A percentile compares a stretch with the other conserved stretches of the same genome.
Conservation (phyloP, 2,888 invertebrate genomes). For the Sinotaia quadrata region DNA sequence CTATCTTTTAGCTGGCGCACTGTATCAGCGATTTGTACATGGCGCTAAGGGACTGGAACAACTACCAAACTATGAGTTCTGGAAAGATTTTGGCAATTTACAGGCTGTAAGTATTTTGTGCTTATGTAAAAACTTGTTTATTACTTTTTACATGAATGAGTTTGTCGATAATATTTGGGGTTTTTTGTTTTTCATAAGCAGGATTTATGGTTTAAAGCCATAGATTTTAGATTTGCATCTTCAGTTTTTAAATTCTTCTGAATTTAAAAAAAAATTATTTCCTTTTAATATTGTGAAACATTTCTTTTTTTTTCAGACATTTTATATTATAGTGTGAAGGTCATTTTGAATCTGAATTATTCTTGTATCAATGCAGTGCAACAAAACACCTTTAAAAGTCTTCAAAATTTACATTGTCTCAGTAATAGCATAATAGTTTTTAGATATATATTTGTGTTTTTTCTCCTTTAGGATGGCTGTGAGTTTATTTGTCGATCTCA, state of each 20-base stretch:
- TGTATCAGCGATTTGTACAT: constrained; percentile 69
- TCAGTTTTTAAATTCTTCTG: no score
- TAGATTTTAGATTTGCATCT: no score
- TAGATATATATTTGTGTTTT: neutral
- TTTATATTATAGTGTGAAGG: no score
- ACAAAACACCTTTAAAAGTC: no score
- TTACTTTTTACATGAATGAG: neutral
- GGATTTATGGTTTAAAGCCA: no score
- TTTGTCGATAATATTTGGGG: neutral
- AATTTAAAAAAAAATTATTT: no score
- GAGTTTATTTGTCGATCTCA: constrained; percentile 68
- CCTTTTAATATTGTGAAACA: no score
- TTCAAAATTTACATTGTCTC: no score
- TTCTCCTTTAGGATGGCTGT: constrained; percentile 69
- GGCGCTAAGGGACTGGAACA: constrained; percentile 72
- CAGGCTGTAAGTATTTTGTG: constrained; percentile 66
- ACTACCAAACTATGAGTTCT: constrained; percentile 72
- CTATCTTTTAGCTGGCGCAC: constrained; percentile 69
- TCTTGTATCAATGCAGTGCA: no score
- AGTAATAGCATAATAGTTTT: no score
- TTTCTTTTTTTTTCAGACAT: no score
- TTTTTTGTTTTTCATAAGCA: neutral
- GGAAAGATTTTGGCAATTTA: constrained; percentile 72
- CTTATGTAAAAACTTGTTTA: neutral
- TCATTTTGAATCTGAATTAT: no score